These are phyloP conservation scores for Styela clava DNA, from an alignment of 23 tunicate genomes.

Conservation along the genomic window DNA sequence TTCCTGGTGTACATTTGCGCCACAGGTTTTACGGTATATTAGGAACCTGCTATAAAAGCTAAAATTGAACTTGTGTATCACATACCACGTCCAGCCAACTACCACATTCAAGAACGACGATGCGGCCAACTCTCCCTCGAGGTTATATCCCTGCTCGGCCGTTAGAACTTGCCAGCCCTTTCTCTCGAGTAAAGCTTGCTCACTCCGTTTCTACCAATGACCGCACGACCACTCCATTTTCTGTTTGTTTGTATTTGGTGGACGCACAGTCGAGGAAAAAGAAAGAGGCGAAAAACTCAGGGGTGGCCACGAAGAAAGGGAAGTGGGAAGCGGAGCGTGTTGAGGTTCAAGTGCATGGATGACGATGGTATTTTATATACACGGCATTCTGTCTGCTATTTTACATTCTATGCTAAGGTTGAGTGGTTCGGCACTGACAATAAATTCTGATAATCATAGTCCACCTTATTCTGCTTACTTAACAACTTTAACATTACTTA, in stretches of 20 bases:
- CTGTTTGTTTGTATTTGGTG: slow-evolving; percentile 29
- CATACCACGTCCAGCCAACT: slow-evolving; percentile 10
- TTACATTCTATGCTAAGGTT: not conserved
- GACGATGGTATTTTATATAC: not conserved
- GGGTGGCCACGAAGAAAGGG: slow-evolving; percentile 27
- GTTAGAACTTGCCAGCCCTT: not conserved
- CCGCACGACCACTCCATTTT: slow-evolving; percentile 34
- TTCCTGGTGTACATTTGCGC: slow-evolving; percentile 12
- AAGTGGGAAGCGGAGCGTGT: slow-evolving; percentile 23
- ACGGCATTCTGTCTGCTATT: not conserved
- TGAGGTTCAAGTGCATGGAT: slow-evolving; percentile 29
- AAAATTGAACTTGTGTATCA: slow-evolving; percentile 1
- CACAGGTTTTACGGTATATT: not conserved
- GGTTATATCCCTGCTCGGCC: slow-evolving; percentile 9
- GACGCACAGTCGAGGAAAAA: slow-evolving; percentile 18
- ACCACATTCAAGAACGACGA: not conserved
- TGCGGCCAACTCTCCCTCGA: slow-evolving; percentile 12
- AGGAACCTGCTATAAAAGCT: slow-evolving; percentile 3
- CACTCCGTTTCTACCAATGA: slow-evolving; percentile 31
- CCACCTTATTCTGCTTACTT: not conserved
- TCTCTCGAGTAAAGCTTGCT: slow-evolving; percentile 20
- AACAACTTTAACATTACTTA: not conserved
- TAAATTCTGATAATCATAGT: not conserved
- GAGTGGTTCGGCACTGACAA: not conserved
- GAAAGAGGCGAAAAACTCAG: not conserved